Conservation (phyloP, 2,797 vertebrate species). For the Typhlichthys subterraneus region DNA sequence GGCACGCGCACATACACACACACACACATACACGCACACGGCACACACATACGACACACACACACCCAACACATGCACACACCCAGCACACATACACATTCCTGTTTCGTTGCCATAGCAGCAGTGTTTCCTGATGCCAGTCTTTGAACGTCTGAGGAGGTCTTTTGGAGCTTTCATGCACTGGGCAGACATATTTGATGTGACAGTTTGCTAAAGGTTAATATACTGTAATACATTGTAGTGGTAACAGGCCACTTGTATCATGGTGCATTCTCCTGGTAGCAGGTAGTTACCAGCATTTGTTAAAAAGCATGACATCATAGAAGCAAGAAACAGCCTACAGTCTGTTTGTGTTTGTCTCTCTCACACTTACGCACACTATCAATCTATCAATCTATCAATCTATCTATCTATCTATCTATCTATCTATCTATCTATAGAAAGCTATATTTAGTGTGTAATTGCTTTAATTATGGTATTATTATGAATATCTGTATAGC, state of each 20-base stretch:
- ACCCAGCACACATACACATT: constrained; percentile 29
- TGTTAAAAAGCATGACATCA: not conserved
- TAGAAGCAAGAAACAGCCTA: too few species aligned
- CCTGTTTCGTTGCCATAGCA: constrained; percentile 63
- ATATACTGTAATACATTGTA: constrained; percentile 30
- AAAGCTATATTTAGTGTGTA: constrained; percentile 34
- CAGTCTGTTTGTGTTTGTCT: constrained; percentile 11
- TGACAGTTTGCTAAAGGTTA: constrained; percentile 53
- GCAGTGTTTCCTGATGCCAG: constrained; percentile 47
- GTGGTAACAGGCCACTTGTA: constrained; percentile 8
- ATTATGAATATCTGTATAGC: constrained; percentile 27
- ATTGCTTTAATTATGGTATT: constrained; percentile 16
- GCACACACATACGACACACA: constrained; percentile 18
- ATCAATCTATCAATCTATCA: too few species aligned
- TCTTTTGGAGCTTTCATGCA: constrained; percentile 60
- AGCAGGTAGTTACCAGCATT: not conserved
- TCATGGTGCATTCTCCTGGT: not conserved
- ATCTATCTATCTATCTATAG: not conserved
- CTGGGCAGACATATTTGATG: constrained; percentile 36
- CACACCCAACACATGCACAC: not conserved
- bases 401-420: too few species aligned
- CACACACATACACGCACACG: constrained; percentile 13
- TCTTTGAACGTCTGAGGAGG: constrained; percentile 60
- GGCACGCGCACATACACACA: not conserved
- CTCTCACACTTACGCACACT: too few species aligned